Evolutionary conservation across 2,888 invertebrate species (phyloP), one percentile per base, ranked within the genome.

Genomic region (Tiphia femorata): DNA sequence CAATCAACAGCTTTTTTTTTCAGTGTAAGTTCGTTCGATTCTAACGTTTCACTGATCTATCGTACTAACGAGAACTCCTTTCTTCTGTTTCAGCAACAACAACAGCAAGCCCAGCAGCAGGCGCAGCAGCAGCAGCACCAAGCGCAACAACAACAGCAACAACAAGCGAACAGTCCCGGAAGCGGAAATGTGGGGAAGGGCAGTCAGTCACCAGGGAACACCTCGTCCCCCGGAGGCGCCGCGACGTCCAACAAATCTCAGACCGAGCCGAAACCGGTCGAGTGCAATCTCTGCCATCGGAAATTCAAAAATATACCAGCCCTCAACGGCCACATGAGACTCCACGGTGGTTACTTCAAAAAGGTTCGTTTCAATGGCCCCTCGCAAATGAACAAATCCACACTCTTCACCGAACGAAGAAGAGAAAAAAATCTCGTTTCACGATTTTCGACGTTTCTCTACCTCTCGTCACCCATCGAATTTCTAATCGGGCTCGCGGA

Each of bases 281-380:
- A 96, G 84, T 98, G 98, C 85, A 95, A 94, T 84, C 88, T 97
- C 58, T 98, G 98, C 83, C 94, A 96, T 84, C 89, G 97, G 73
- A 93, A 95, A 83, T 98, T 98, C 86, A 98, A 98, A 86, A 98
- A 97, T 84, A 94, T 97, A 84, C 97, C 97, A 17, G 98, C 98
- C 21, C 89, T 98, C 52, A 98, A 98, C 84, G 98, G 98, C 6
- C 98, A 98, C 82, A 98, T 98, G 98, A 88, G 98, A 76, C 87
- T 98, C 64, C 98, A 98, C 84, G 98, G 98, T 38, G 97, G 98
- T 52, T 98, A 97, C 84, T 95, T 96, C 80, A 97, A 97, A 85
- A 96, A 95, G 90, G 93, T 92, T n/a, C n/a, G n/a, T n/a, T n/a
- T n/a, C n/a, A n/a, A n/a, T n/a, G n/a, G n/a, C n/a, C n/a, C n/a